Base-by-base conservation (phyloP, 2,797 vertebrate genomes). In the Pogonophryne albipinna region DNA sequence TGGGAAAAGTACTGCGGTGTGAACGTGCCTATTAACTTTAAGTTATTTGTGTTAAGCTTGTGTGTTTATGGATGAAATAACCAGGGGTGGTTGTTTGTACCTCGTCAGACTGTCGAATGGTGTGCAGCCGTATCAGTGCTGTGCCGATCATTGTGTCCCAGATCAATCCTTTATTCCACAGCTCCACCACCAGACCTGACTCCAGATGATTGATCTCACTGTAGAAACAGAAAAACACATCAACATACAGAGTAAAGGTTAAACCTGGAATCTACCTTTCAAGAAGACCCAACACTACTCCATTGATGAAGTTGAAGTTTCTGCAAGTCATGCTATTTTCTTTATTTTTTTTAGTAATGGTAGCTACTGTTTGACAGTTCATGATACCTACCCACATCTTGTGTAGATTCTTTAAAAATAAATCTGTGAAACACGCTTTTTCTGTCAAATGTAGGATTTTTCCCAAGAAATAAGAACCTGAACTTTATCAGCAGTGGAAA, bases 121-220 rank as follows among this genome's bases (percentile, higher is more conserved):
- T 92, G 87, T 96, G 94, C 82, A 99, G 91, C 0, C 96, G 96
- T 50, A 99, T 97, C 95, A 97, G 97, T 2, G 96, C 94, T 0
- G 96, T 99, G 47, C 98, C 98, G 58, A 99, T 95, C 95, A 99
- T 95, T 0, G 98, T 99, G 93, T 99, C 98, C 98, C 98, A 99
- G 82, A 99, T 99, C 80, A 99, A 89, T 38, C 98, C 98, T 94
- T 99, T 99, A 89, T 98, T 98, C 98, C 98, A 99, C n/a, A 99
- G 95, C 89, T 99, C 98, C 92, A 99, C 97, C 80, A 98, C 96
- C 64, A 99, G 93, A 53, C 97, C 97, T 10, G 98, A 95, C 76
- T 99, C 96, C 92, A 97, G 93, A 0, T 97, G 96, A 83, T 87
- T 98, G 92, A 99, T 98, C 94, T 99, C 98, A 83, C 98, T 99